Conservation (phyloP, 1,140 invertebrate genomes). For the Centruroides sculpturatus region DNA sequence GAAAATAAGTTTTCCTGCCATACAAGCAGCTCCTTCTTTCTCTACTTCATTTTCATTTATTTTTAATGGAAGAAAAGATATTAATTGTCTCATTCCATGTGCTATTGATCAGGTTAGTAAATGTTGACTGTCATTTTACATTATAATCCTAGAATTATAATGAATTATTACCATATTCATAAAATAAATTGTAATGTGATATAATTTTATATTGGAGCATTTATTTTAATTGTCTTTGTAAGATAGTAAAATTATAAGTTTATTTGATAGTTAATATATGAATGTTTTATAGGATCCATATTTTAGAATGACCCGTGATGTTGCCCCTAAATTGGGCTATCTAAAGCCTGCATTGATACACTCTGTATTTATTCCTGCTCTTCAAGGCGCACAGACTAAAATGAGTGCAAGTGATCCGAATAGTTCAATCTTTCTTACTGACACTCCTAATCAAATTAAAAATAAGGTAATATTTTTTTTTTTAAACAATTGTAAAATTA, state of each 20-base stretch:
- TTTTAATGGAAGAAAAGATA: constrained; percentile 60
- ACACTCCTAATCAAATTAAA: constrained; percentile 93
- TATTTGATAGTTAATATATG: too few species aligned
- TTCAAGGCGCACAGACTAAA: constrained; percentile 93
- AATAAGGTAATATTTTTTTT: constrained; percentile 49
- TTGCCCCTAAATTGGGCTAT: constrained; percentile 72
- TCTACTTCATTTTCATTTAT: constrained; percentile 92
- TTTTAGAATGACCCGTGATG: constrained; percentile 96
- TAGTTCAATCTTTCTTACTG: constrained; percentile 87
- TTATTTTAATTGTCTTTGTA: too few species aligned
- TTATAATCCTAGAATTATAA: too few species aligned
- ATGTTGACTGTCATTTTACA: too few species aligned
- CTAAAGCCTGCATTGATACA: constrained; percentile 90
- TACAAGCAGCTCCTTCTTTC: constrained; percentile 90
- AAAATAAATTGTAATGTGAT: too few species aligned
- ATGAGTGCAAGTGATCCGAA: constrained; percentile 94
- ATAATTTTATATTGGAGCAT: too few species aligned
- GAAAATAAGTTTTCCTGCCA: constrained; percentile 92
- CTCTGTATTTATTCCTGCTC: constrained; percentile 85
- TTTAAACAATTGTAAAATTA: not conserved
- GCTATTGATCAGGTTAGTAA: constrained; percentile 82
- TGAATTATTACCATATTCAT: too few species aligned
- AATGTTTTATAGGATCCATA: constrained; percentile 64
- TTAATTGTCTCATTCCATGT: constrained; percentile 90
- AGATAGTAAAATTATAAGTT: too few species aligned